Evolutionary conservation across 1,140 invertebrate species (phyloP), one percentile per base, ranked within the genome.

Genomic region (Drosophila neocordata): DNA sequence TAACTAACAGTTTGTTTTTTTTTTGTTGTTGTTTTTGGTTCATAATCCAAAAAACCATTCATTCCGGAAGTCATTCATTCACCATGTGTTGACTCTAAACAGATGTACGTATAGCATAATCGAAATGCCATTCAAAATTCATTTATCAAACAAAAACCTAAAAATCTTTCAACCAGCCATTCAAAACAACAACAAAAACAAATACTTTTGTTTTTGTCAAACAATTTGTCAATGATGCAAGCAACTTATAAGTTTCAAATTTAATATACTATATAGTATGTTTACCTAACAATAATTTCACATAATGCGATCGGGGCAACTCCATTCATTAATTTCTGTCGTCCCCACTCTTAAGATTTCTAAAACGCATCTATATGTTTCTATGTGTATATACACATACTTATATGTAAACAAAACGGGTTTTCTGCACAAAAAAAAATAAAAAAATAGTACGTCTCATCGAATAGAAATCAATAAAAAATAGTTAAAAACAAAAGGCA

Each of bases 151-250:
- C 67, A 52, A 74, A 58, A 24, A 7, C 27, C n/a, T n/a, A 7
- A 56, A 56, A 56, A 24, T 15, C 27, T 34, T 18, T 13, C 31
- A 31, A 34, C n/a, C n/a, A n/a, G 7, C 53, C 53, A 56, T 56
- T 34, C 53, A 31, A 56, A 56, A 56, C 7, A 31, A 31, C 6
- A 31, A 56, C 13, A 44, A 44, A 18, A 44, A 44, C 41, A 44
- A 1, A 55, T 44, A 44, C 41, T 11, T 48, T 48, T 48, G 51
- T 64, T 71, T 85, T 87, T 74, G 78, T 75, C 59, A 66, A 57
- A 58, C 70, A 48, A 87, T 87, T 87, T 85, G 81, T 85, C 82
- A 84, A 84, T 84, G 70, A 71, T 85, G 77, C 82, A 81, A 66
- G 68, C 53, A 9, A 34, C 53, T 71, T 69, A 57, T 38, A 35